Conservation (phyloP, 2,888 invertebrate genomes). For the Sesia apiformis region DNA sequence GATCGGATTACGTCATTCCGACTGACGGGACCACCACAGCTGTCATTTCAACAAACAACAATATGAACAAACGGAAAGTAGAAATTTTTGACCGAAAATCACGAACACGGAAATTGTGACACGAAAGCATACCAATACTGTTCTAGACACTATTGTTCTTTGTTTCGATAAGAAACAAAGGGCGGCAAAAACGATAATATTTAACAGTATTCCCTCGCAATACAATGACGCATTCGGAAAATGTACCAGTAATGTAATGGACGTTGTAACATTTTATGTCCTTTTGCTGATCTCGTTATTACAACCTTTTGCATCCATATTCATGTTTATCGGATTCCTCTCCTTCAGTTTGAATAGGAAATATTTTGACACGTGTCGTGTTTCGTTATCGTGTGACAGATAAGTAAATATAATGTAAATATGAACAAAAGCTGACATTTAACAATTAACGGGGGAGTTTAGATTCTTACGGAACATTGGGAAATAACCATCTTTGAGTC, state of each 20-base stretch:
- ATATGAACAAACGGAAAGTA: neutral
- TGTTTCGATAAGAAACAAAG: slow-evolving; percentile 13
- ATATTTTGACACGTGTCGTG: neutral
- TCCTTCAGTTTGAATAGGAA: neutral
- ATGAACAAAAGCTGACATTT: too few relatives aligned
- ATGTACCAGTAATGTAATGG: neutral
- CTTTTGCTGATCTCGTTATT: neutral
- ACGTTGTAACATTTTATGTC: neutral
- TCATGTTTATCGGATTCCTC: neutral
- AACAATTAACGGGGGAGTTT: too few relatives aligned
- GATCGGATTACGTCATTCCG: too few relatives aligned
- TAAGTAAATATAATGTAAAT: too few relatives aligned
- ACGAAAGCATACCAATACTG: slow-evolving; percentile 2
- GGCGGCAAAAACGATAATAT: slow-evolving; percentile 9
- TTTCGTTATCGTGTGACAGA: too few relatives aligned
- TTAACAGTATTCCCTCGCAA: neutral
- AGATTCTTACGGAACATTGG: too few relatives aligned
- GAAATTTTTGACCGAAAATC: neutral
- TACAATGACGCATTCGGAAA: neutral
- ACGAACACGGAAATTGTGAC: neutral
- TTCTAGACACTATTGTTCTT: slow-evolving; percentile 17
- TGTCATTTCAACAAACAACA: neutral
- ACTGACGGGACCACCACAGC: too few relatives aligned
- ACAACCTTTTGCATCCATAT: neutral
- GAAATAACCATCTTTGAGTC: too few relatives aligned